Conservation (phyloP, 2,113 vertebrate genomes). For the Scolopax mira region DNA sequence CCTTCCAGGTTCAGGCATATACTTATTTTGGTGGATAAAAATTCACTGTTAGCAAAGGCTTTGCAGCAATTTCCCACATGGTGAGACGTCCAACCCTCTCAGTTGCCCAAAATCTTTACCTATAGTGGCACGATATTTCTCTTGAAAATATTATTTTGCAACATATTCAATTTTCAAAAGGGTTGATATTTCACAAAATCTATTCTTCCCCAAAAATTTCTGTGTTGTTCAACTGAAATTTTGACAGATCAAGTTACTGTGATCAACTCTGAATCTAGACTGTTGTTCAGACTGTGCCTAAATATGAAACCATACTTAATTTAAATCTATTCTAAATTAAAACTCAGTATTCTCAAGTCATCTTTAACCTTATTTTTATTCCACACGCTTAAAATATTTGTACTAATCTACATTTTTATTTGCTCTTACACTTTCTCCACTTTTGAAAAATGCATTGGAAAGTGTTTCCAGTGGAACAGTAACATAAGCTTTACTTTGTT, state of each 20-base stretch:
- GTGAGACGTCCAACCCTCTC: background rate
- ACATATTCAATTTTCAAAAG: background rate
- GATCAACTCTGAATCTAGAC: background rate
- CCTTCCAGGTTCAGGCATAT: background rate
- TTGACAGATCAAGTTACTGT: background rate
- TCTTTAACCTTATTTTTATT: background rate
- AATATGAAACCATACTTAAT: background rate
- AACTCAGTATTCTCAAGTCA: background rate
- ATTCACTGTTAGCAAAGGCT: background rate
- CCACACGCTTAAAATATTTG: background rate
- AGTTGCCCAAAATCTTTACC: background rate
- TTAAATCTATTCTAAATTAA: background rate
- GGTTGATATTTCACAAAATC: background rate
- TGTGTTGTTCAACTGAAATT: background rate
- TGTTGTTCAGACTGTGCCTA: background rate
- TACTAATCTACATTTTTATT: background rate
- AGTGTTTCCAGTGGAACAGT: background rate
- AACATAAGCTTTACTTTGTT: background rate
- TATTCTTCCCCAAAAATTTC: background rate
- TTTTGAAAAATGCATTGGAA: background rate
- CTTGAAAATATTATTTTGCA: background rate
- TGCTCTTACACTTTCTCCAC: background rate
- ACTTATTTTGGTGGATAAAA: background rate
- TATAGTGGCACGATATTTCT: background rate
- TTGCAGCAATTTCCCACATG: background rate